Evolutionary conservation across 2,888 invertebrate genomes (phyloP).

Genomic region (Euspilapteryx auroguttella): DNA sequence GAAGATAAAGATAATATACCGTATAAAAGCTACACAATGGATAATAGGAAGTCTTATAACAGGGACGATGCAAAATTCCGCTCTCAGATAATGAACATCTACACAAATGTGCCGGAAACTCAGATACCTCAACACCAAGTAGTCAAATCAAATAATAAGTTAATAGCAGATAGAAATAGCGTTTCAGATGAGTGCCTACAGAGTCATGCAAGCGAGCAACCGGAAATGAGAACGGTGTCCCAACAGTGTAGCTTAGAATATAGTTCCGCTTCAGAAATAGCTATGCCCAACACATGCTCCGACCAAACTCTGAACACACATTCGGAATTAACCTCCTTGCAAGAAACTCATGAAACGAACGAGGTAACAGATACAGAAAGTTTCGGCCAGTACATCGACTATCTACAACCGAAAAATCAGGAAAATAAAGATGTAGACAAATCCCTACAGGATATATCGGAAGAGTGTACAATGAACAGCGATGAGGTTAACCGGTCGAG

Average conservation of each 20-base stretch:
- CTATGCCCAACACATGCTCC: slow-evolving; percentile 52
- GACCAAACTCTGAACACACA: slow-evolving; percentile 53
- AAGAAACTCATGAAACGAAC: slow-evolving; percentile 50
- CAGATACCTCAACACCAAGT: slow-evolving; percentile 63
- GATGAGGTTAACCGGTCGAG: slow-evolving; percentile 35
- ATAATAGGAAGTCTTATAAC: slow-evolving; percentile 33
- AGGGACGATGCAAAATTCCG: slow-evolving; percentile 35
- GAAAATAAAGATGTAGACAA: slow-evolving; percentile 40
- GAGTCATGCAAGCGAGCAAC: slow-evolving; percentile 36
- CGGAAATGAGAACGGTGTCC: slow-evolving; percentile 66
- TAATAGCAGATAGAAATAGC: slow-evolving; percentile 35
- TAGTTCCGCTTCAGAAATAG: slow-evolving; percentile 62
- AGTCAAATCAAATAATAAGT: slow-evolving; percentile 32
- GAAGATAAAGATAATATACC: slow-evolving; percentile 59
- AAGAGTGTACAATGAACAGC: slow-evolving; percentile 48
- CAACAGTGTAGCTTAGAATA: slow-evolving; percentile 74
- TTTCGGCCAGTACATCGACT: slow-evolving; percentile 51
- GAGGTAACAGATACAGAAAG: slow-evolving; percentile 55
- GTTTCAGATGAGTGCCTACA: slow-evolving; percentile 48
- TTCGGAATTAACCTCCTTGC: slow-evolving; percentile 47
- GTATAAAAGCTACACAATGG: slow-evolving; percentile 35
- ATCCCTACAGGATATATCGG: slow-evolving; percentile 46
- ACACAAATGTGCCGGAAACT: slow-evolving; percentile 66
- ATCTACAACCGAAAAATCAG: slow-evolving; percentile 34
- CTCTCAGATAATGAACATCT: slow-evolving; percentile 59